phyloP scores from a whole-genome alignment of 2,797 vertebrate genomes.

The Leptoclinus maculatus region DNA sequence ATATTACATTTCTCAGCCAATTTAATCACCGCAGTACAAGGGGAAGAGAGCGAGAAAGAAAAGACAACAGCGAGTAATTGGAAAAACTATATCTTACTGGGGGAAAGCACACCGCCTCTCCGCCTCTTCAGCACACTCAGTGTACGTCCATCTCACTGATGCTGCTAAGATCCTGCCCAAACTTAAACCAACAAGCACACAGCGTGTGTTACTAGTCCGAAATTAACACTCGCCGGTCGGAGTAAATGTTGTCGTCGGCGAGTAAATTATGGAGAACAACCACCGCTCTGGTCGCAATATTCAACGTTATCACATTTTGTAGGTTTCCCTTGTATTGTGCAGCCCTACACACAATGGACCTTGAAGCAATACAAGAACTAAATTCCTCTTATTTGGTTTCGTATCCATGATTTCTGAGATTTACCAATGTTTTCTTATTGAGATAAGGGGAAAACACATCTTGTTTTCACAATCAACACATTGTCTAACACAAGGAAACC shows the following conservation, averaged over 20 bases:
- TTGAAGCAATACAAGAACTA: background rate
- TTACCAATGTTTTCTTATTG: background rate
- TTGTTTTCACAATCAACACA: background rate
- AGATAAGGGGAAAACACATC: background rate
- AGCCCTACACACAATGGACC: background rate
- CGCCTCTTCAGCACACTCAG: conserved; percentile 46
- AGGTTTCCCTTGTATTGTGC: background rate
- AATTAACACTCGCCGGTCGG: too few relatives aligned
- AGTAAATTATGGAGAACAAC: background rate
- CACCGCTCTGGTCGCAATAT: background rate
- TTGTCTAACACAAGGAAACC: background rate
- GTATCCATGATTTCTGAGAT: background rate
- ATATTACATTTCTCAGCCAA: conserved; percentile 80
- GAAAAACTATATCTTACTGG: conserved; percentile 60
- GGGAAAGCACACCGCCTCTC: conserved; percentile 33
- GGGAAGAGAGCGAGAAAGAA: conserved; percentile 53
- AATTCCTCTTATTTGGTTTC: background rate
- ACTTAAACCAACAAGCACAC: background rate
- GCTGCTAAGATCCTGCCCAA: background rate
- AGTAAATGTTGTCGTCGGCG: background rate
- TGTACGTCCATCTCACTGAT: conserved; percentile 23
- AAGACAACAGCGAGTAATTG: conserved; percentile 69
- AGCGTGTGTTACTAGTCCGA: too few relatives aligned
- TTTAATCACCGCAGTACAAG: conserved; percentile 71
- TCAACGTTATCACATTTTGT: background rate